Conservation (phyloP, 2,888 invertebrate genomes). For the Tenthredo mesomela region DNA sequence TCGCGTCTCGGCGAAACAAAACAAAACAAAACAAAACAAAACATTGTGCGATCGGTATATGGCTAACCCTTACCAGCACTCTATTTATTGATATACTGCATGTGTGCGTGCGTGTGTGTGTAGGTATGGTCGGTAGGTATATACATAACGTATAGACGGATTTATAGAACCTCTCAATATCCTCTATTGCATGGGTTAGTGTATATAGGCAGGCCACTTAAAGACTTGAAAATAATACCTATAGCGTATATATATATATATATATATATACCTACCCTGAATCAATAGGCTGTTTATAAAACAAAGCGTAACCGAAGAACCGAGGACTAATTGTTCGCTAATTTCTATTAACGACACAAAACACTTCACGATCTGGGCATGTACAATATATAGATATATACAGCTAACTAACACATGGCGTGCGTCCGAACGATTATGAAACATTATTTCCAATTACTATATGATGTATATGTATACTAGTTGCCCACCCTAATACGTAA, state of each 20-base stretch:
- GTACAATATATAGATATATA: background rate
- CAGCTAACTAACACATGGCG: background rate
- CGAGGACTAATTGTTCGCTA: constrained; percentile 74
- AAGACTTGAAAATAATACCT: constrained; percentile 47
- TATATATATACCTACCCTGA: constrained; percentile 12
- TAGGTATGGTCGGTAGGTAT: background rate
- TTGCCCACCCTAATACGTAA: background rate
- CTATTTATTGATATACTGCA: constrained; percentile 28
- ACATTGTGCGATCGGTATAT: background rate
- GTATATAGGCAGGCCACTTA: constrained; percentile 42
- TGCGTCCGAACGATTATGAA: constrained; percentile 1
- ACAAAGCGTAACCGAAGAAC: constrained; percentile 67
- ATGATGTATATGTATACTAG: background rate
- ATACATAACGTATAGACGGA: background rate
- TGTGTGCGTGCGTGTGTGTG: background rate
- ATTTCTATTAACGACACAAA: constrained; percentile 67
- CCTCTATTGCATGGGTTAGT: constrained; percentile 19
- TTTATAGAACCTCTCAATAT: constrained; percentile 34
- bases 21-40: constrained; percentile 24
- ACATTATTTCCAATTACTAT: background rate
- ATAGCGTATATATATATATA: too few relatives aligned
- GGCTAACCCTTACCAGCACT: background rate
- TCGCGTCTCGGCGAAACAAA: background rate
- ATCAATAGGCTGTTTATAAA: constrained; percentile 69
- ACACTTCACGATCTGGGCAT: background rate